These are phyloP conservation scores for Perccottus glenii DNA, from an alignment of 2,113 vertebrate genomes.

Conservation along the genomic window DNA sequence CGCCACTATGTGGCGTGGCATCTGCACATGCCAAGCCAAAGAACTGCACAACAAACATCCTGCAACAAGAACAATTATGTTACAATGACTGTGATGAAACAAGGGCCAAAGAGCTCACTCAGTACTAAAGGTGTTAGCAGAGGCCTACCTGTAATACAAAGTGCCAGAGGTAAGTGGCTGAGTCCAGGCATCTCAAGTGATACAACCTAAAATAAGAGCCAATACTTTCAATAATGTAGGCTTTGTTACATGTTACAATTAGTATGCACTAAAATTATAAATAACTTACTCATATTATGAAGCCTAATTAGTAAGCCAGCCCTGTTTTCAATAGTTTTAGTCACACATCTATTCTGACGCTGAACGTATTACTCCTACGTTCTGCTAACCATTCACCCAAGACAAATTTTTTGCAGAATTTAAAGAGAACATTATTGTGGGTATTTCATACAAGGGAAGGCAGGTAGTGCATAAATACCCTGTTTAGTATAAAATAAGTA, in stretches of 20 bases:
- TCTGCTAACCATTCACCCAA: no score
- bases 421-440: no score
- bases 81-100: neutral
- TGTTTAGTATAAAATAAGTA: no score
- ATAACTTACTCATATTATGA: neutral
- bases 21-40: slow-evolving; percentile 38
- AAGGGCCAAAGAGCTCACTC: neutral
- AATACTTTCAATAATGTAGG: neutral
- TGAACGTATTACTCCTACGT: no score
- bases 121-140: neutral
- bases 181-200: slow-evolving; percentile 32
- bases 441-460: no score
- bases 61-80: slow-evolving; percentile 10
- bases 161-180: slow-evolving; percentile 7
- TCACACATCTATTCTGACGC: no score
- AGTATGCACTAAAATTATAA: no score
- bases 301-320: no score
- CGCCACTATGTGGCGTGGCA: slow-evolving; percentile 49
- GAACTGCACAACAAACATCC: slow-evolving; percentile 32
- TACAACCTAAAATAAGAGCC: slow-evolving; percentile 12
- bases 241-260: neutral
- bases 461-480: no score
- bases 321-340: no score
- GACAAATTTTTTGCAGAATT: no score
- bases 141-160: slow-evolving; percentile 43